Evolutionary conservation across 2,888 invertebrate species (phyloP).

Genomic region (Magallana nippona): DNA sequence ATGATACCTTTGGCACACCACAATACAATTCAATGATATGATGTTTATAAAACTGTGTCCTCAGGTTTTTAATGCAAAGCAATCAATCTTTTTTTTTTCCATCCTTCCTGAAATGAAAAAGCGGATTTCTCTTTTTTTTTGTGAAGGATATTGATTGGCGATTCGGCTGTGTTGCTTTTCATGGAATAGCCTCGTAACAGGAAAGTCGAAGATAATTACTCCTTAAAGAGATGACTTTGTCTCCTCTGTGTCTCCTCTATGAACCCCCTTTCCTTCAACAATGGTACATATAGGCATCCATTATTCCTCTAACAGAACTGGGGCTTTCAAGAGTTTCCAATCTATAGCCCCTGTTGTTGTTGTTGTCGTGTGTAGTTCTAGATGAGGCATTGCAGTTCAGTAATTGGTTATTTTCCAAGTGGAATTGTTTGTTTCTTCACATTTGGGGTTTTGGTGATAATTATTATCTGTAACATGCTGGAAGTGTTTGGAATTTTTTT

Average conservation of each 20-base stretch:
- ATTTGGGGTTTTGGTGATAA: too few species aligned
- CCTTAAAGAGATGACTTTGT: slow-evolving; percentile 10
- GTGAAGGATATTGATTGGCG: not conserved
- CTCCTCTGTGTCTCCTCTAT: slow-evolving; percentile 3
- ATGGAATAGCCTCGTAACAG: slow-evolving; percentile 3
- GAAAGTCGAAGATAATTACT: slow-evolving; percentile 27
- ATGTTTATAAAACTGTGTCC: not conserved
- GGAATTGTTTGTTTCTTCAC: not conserved
- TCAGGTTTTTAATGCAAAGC: not conserved
- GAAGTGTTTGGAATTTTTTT: too few species aligned
- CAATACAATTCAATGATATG: too few species aligned
- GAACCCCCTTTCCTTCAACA: not conserved
- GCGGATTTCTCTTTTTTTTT: not conserved
- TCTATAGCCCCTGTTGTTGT: not conserved
- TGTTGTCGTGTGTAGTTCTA: not conserved
- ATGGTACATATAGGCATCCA: not conserved
- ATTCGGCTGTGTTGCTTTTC: not conserved
- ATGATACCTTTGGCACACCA: too few species aligned
- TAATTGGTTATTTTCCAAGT: not conserved
- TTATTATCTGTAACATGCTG: too few species aligned
- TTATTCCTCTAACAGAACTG: not conserved
- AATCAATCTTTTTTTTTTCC: not conserved
- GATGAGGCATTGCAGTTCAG: not conserved
- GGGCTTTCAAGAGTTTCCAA: not conserved
- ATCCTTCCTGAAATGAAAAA: not conserved